Evolutionary conservation across 2,888 invertebrate species (phyloP).

Genomic region (Euphydryas editha): DNA sequence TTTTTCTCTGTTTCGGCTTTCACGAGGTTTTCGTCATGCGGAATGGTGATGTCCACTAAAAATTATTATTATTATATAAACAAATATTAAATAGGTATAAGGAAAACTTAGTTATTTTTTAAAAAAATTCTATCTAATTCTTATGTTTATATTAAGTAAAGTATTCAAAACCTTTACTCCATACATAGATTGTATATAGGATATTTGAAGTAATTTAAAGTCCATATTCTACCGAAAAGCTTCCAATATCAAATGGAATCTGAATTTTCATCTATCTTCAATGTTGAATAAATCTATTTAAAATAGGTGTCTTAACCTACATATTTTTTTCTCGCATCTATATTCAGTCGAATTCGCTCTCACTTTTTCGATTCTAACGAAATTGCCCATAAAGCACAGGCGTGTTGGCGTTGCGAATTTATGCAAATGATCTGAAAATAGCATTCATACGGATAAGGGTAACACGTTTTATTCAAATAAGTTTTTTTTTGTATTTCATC

Average conservation of each 20-base stretch:
- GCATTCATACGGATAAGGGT: not conserved
- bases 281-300: conserved; percentile 34
- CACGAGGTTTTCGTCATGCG: too few relatives aligned
- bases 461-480: not conserved
- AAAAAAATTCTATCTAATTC: too few relatives aligned
- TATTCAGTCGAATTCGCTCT: conserved; percentile 16
- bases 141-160: too few relatives aligned
- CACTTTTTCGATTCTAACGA: conserved; percentile 15
- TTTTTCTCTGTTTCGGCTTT: too few relatives aligned
- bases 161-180: too few relatives aligned
- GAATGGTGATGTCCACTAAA: too few relatives aligned
- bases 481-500: not conserved
- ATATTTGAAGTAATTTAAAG: conserved; percentile 13
- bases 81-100: too few relatives aligned
- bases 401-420: conserved; percentile 18
- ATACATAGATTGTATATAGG: not conserved
- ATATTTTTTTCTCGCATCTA: conserved; percentile 25
- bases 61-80: too few relatives aligned
- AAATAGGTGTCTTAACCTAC: conserved; percentile 36
- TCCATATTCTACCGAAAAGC: conserved; percentile 27
- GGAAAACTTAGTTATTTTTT: too few relatives aligned
- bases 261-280: conserved; percentile 35
- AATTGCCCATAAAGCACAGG: conserved; percentile 27
- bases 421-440: conserved; percentile 3
- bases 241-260: conserved; percentile 32